Evolutionary conservation across 2,113 vertebrate genomes (phyloP).

Genomic region (Heloderma charlesbogerti): DNA sequence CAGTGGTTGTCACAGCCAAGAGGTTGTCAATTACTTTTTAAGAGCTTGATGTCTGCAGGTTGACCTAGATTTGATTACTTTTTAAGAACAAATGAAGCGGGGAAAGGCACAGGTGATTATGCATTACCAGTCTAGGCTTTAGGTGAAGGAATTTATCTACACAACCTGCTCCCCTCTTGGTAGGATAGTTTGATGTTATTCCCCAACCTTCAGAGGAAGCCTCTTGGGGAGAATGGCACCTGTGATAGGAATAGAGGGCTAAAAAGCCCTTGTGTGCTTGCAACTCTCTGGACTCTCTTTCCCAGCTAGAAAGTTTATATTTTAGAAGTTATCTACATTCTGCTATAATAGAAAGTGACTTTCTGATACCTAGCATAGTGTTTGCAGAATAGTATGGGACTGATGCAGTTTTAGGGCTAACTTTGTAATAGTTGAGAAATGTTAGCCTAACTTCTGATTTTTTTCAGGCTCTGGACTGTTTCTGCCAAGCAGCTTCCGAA

Average conservation of each 20-base stretch:
- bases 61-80: not conserved
- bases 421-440: not conserved
- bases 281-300: not conserved
- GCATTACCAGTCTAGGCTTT: not conserved
- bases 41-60: not conserved
- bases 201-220: not conserved
- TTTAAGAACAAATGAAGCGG: not conserved
- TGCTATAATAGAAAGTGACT: not conserved
- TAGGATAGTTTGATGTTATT: not conserved
- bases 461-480: slow-evolving; percentile 91
- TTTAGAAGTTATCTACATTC: not conserved
- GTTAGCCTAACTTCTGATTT: not conserved
- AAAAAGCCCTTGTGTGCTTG: not conserved
- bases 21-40: not conserved
- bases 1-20: not conserved
- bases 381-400: not conserved
- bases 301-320: not conserved
- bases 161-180: not conserved
- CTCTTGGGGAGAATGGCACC: too few relatives aligned
- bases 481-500: slow-evolving; percentile 89
- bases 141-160: not conserved
- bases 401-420: not conserved
- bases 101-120: not conserved
- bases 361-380: not conserved
- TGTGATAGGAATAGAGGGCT: not conserved